Evolutionary conservation across 2,888 invertebrate species (phyloP), one percentile per base, ranked within the genome.

Genomic region (Apodemia zela): DNA sequence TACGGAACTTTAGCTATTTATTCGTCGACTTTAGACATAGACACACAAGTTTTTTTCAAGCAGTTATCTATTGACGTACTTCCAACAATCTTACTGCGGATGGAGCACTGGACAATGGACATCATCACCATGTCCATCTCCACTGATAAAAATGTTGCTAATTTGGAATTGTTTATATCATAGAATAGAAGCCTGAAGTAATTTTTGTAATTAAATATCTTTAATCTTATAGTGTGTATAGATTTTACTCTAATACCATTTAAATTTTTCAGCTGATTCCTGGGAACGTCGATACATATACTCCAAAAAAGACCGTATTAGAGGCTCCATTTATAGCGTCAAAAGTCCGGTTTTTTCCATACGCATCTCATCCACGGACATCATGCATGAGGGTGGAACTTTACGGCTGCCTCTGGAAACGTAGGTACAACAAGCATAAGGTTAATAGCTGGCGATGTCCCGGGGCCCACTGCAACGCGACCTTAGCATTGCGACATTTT

Each of bases 381-480:
- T 96, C 98, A 60, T 98, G 98, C 89, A 96, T 98, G 96, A 89
- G 98, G 70, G 96, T 98, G 51, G 98, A 98, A 82, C 89, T 98
- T 65, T 97, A 97, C 81, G 98, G 98, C 68, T 98, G 98, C 86
- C 81, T 76, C 38, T 92, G 92, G 92, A 91, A 92, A 88, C 92
- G 92, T 92, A 88, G 74, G 92, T 92, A 82, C 69, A 75, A 74
- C 71, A 75, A 69, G 72, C 72, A 66, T 71, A 69, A 66, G 63
- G 68, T 75, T 71, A 54, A 54, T 6, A 21, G 54, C 54, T 54
- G 25, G 54, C 54, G 54, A 54, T 66, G 77, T 81, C 82, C 79
- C 75, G 81, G 82, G 82, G 76, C 75, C 65, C 68, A 65, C 65
- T 74, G 80, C 80, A 64, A 58, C 65, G 85, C 84, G 83, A 81